Base-by-base conservation (phyloP, 1,140 invertebrate genomes). In the Brevipalpus yothersi region DNA sequence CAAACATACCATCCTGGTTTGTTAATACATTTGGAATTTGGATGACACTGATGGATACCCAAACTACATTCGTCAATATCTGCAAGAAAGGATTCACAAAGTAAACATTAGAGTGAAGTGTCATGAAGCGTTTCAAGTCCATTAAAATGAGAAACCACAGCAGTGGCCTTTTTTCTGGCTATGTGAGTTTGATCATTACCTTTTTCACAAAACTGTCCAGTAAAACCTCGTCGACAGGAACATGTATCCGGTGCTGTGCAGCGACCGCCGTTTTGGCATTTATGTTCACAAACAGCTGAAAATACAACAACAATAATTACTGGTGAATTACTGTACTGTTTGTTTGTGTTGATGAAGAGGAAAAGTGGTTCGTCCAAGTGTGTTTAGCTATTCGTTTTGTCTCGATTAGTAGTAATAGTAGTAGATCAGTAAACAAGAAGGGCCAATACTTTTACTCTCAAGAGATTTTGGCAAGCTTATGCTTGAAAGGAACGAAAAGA, bases 1-100 rank as follows among this genome's bases (percentile, higher is more conserved):
- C 89, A 93, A 67, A 85, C 83, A 71, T 89, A 90, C 79, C 85
- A 89, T 58, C 89, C 89, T 17, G 86, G 86, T 76, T 86, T 84
- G 72, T 92, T 92, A 69, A 89, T 79, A 72, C 89, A 92, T 31
- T 75, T 73, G 8, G 86, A 83, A 61, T 81, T 78, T 61, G 75
- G 72, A 61, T 80, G 80, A 72, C 86, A 91, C 40, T 75, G 73
- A 66, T 83, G 79, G 12, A 79, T 69, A 63, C 78, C 78, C 41
- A 78, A 75, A 1, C 74, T 73, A 72, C 88, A 92, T 71, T 92
- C 88, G 72, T 93, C 83, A 64, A 88, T 75, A 74, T 92, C 89
- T 74, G 63, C 5, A 12, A 63, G 60, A 67, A 31, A 21, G 21
- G 61, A 45, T 45, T 4, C 4, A 10, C n/a, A 45, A 45, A 15